Conservation (phyloP, 2,797 vertebrate species). For the Ataeniobius toweri region DNA sequence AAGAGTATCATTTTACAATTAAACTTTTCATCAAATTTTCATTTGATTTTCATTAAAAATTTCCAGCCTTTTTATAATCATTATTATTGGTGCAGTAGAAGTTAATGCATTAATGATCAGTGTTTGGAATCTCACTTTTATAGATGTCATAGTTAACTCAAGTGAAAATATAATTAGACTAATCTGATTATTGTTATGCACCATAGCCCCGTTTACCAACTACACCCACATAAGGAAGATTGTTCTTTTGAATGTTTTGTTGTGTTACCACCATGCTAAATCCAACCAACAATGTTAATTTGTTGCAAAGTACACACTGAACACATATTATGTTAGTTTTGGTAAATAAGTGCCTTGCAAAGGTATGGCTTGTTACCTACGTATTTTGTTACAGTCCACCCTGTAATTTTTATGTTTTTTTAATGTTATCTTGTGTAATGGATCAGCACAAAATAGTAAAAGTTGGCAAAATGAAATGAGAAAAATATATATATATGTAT, state of each 20-base stretch:
- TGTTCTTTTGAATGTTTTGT: not conserved
- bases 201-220: not conserved
- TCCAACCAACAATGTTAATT: not conserved
- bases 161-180: not conserved
- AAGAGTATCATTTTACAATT: constrained; percentile 28
- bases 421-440: no score
- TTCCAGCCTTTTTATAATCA: not conserved
- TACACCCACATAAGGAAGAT: not conserved
- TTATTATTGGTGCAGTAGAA: not conserved
- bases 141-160: not conserved
- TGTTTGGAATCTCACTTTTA: not conserved
- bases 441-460: no score
- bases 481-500: no score
- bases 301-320: not conserved
- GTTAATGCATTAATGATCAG: not conserved
- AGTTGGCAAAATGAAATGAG: no score
- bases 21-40: constrained; percentile 7
- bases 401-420: no score
- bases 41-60: not conserved
- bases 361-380: no score
- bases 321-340: not conserved
- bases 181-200: not conserved
- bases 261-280: not conserved
- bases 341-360: no score
- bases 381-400: no score